Percentiles rank a stretch among this genome's conserved stretches.
Conservation (phyloP, 2,113 vertebrate species). For the Phycodurus eques region DNA sequence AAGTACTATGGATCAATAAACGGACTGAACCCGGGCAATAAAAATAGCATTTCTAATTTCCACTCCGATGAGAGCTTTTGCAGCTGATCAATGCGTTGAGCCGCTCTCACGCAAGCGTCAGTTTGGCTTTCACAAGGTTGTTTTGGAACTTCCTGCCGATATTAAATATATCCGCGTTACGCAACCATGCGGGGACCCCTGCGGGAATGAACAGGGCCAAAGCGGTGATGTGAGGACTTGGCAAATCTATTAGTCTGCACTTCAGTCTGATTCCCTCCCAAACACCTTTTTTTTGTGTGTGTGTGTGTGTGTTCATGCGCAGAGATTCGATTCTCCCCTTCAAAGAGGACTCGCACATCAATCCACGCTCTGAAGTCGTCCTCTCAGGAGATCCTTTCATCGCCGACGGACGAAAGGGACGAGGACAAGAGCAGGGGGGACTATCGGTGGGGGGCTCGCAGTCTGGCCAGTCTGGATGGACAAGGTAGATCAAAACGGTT, state of each 20-base stretch:
- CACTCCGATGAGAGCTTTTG: background rate
- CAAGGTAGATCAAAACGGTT: slow-evolving; percentile 76
- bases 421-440: slow-evolving; percentile 77
- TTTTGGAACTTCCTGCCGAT: slow-evolving; percentile 13
- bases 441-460: slow-evolving; percentile 82
- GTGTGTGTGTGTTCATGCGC: slow-evolving; percentile 9
- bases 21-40: background rate
- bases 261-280: background rate
- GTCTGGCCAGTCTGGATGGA: slow-evolving; percentile 91
- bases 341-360: slow-evolving; percentile 88
- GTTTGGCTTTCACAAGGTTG: background rate
- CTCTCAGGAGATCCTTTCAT: slow-evolving; percentile 90
- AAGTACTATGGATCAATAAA: background rate
- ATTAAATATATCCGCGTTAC: slow-evolving; percentile 31
- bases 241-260: slow-evolving; percentile 10
- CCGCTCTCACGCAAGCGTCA: background rate
- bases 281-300: background rate
- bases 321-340: slow-evolving; percentile 91
- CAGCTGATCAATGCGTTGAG: background rate
- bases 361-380: slow-evolving; percentile 87
- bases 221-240: slow-evolving; percentile 39
- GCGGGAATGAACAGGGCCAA: slow-evolving; percentile 25
- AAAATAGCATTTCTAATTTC: background rate
- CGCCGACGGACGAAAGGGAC: slow-evolving; percentile 77
- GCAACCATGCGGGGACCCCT: slow-evolving; percentile 20